Conservation (phyloP, 2,888 invertebrate species). For the Dendrolimus houi region DNA sequence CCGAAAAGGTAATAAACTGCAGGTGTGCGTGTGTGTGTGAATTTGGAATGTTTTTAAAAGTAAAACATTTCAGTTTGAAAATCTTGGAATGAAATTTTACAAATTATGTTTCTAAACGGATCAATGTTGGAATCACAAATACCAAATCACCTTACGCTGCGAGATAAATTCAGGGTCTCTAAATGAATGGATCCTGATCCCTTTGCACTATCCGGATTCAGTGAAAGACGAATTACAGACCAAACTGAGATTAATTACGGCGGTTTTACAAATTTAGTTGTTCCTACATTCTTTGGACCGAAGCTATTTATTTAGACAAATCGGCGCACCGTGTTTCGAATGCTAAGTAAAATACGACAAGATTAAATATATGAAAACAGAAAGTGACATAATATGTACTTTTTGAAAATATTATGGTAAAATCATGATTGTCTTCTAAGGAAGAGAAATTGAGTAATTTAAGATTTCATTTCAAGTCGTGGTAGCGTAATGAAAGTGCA, state of each 20-base stretch:
- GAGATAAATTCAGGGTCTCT: slow-evolving; percentile 39
- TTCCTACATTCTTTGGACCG: background rate
- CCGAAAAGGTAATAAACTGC: too few relatives aligned
- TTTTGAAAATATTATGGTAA: too few relatives aligned
- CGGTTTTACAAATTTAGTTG: slow-evolving; percentile 7
- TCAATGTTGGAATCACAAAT: slow-evolving; percentile 21
- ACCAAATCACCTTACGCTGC: slow-evolving; percentile 21
- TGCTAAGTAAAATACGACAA: background rate
- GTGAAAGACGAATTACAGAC: slow-evolving; percentile 45
- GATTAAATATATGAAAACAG: background rate
- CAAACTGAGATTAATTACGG: slow-evolving; percentile 54
- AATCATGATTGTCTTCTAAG: too few relatives aligned
- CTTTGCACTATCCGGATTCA: slow-evolving; percentile 23
- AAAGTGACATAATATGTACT: too few relatives aligned
- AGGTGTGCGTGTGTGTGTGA: too few relatives aligned
- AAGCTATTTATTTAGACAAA: background rate
- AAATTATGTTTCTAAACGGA: slow-evolving; percentile 4
- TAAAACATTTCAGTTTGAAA: too few relatives aligned
- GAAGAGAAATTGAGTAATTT: too few relatives aligned
- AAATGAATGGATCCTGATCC: slow-evolving; percentile 29
- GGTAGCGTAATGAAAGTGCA: too few relatives aligned
- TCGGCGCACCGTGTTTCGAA: background rate
- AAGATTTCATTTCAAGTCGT: too few relatives aligned
- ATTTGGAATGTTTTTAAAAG: too few relatives aligned
- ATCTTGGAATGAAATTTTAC: too few relatives aligned